phyloP scores from a whole-genome alignment of 1,140 invertebrate species.

The Drosophila prosaltans region DNA sequence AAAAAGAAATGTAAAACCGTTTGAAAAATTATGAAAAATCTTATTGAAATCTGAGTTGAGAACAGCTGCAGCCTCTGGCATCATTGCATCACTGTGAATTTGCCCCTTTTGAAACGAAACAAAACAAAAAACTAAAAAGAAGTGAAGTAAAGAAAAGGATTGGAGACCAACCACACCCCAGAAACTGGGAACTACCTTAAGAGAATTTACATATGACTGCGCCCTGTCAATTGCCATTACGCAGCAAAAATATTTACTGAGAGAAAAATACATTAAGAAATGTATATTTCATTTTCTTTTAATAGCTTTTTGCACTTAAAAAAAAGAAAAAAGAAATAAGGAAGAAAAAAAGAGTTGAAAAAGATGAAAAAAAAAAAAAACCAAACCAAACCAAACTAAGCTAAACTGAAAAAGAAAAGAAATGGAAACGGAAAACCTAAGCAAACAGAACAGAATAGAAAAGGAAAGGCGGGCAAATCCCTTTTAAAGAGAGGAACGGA shows the following conservation, averaged over 20 bases:
- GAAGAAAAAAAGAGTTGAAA: constrained; percentile 36
- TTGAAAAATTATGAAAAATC: no score
- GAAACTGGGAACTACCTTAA: not conserved
- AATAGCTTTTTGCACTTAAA: constrained; percentile 58
- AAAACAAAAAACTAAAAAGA: not conserved
- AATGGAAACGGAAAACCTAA: constrained; percentile 58
- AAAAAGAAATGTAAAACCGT: not conserved
- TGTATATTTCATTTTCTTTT: constrained; percentile 59
- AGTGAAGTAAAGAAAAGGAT: not conserved
- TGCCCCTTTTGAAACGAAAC: no score
- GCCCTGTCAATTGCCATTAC: constrained; percentile 73
- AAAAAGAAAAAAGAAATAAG: constrained; percentile 36
- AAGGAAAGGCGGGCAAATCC: constrained; percentile 26
- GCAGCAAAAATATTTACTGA: constrained; percentile 39
- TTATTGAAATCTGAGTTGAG: no score
- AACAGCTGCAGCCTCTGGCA: no score
- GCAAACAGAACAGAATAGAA: constrained; percentile 50
- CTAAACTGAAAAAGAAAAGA: constrained; percentile 9
- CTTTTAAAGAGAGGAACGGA: constrained; percentile 46
- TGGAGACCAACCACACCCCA: constrained; percentile 37
- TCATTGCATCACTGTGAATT: no score
- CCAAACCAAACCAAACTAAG: not conserved
- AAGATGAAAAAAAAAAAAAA: constrained; percentile 36
- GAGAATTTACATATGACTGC: constrained; percentile 74
- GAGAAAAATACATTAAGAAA: constrained; percentile 29